Conservation (phyloP, 2,113 vertebrate genomes). For the Microcebus murinus region DNA sequence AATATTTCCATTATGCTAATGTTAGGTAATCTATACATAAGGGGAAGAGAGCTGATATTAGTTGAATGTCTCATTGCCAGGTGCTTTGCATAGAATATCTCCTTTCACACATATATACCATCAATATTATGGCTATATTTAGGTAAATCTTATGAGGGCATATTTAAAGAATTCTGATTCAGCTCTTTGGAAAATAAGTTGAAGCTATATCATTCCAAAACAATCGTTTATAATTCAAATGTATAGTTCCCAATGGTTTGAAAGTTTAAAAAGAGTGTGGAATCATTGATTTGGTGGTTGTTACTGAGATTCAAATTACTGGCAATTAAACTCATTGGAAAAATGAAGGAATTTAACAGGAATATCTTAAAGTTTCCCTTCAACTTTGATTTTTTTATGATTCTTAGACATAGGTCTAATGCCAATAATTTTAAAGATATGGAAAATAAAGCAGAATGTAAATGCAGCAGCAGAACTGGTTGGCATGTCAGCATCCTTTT, state of each 20-base stretch:
- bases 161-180: conserved; percentile 13
- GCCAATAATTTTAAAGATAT: conserved; percentile 17
- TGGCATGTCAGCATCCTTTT: background rate
- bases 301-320: conserved; percentile 45
- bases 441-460: background rate
- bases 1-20: background rate
- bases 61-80: background rate
- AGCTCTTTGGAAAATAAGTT: background rate
- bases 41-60: background rate
- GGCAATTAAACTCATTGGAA: conserved; percentile 39
- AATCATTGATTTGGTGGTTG: conserved; percentile 55
- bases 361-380: background rate
- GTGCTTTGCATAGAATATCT: background rate
- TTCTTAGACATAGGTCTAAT: background rate
- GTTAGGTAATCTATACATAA: background rate
- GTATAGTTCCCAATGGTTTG: conserved; percentile 45
- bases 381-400: background rate
- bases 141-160: background rate
- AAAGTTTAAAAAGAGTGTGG: background rate
- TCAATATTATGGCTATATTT: conserved; percentile 17
- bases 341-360: background rate
- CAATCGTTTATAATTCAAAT: background rate
- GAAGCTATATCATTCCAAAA: background rate
- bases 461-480: conserved; percentile 34
- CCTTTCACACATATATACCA: background rate